A percentile compares a stretch with the other conserved stretches of the same genome.
Evolutionary conservation across 1,140 invertebrate species (phyloP).

Genomic region (Homarus americanus): DNA sequence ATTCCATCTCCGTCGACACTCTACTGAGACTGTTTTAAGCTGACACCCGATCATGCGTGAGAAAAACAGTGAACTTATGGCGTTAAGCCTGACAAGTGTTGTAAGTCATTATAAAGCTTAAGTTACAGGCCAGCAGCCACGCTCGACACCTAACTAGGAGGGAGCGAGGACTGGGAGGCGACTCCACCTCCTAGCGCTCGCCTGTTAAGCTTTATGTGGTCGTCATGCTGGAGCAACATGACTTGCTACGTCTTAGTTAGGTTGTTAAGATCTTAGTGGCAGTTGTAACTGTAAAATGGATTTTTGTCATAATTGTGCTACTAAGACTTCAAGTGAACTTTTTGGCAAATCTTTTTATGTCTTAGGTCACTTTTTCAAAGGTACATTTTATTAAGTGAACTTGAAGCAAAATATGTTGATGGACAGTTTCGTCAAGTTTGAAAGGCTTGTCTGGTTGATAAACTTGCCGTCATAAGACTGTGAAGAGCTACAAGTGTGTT

Average conservation of each 20-base stretch:
- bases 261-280: neutral
- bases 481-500: too few relatives aligned
- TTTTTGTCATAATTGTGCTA: too few relatives aligned
- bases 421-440: too few relatives aligned
- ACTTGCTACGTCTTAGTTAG: neutral
- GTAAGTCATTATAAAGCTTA: constrained; percentile 43
- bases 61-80: constrained; percentile 30
- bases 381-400: too few relatives aligned
- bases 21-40: neutral
- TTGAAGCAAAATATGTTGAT: too few relatives aligned
- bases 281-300: neutral
- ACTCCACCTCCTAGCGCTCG: neutral
- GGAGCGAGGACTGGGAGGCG: neutral
- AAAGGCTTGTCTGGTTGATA: too few relatives aligned
- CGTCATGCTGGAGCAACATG: neutral
- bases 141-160: neutral
- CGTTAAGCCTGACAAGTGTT: constrained; percentile 22
- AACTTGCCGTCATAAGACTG: too few relatives aligned
- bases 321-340: too few relatives aligned
- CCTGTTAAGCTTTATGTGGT: neutral
- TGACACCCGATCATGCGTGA: constrained; percentile 41
- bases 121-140: constrained; percentile 25
- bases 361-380: too few relatives aligned
- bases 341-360: too few relatives aligned
- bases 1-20: constrained; percentile 42